Evolutionary conservation across 2,888 invertebrate species (phyloP).

Genomic region (Dolomedes plantarius): DNA sequence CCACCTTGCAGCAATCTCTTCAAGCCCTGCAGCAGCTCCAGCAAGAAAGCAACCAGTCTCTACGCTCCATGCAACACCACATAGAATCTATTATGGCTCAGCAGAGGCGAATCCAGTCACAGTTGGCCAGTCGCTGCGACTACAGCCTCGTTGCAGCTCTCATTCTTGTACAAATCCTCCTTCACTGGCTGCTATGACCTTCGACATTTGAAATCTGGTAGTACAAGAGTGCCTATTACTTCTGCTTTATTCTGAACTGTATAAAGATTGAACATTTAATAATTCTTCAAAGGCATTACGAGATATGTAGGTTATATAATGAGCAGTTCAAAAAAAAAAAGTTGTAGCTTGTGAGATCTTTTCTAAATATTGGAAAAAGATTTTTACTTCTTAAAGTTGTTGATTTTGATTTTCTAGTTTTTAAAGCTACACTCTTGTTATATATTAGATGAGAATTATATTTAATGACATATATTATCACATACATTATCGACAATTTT

Average conservation of each 20-base stretch:
- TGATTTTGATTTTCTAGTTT: slow-evolving; percentile 19
- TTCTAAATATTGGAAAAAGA: slow-evolving; percentile 9
- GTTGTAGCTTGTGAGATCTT: slow-evolving; percentile 11
- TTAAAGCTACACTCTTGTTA: slow-evolving; percentile 22
- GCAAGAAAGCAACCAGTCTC: slow-evolving; percentile 55
- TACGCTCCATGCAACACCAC: slow-evolving; percentile 56
- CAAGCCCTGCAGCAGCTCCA: slow-evolving; percentile 54
- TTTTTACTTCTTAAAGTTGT: slow-evolving; percentile 17
- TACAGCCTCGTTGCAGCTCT: slow-evolving; percentile 46
- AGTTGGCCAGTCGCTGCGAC: slow-evolving; percentile 41
- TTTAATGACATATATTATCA: neutral
- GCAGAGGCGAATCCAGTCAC: slow-evolving; percentile 48
- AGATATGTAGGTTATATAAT: slow-evolving; percentile 10
- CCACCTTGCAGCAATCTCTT: slow-evolving; percentile 57
- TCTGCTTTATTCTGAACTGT: slow-evolving; percentile 21
- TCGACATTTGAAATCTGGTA: neutral
- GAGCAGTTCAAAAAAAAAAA: neutral
- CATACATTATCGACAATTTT: neutral
- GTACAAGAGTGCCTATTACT: slow-evolving; percentile 41
- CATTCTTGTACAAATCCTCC: slow-evolving; percentile 60
- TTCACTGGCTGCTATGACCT: slow-evolving; percentile 69
- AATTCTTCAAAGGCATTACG: neutral
- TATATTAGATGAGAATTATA: slow-evolving; percentile 1
- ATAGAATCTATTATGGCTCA: slow-evolving; percentile 60
- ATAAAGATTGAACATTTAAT: neutral